Evolutionary conservation across 2,113 vertebrate species (phyloP).

Genomic region (Corythornis cristatus): DNA sequence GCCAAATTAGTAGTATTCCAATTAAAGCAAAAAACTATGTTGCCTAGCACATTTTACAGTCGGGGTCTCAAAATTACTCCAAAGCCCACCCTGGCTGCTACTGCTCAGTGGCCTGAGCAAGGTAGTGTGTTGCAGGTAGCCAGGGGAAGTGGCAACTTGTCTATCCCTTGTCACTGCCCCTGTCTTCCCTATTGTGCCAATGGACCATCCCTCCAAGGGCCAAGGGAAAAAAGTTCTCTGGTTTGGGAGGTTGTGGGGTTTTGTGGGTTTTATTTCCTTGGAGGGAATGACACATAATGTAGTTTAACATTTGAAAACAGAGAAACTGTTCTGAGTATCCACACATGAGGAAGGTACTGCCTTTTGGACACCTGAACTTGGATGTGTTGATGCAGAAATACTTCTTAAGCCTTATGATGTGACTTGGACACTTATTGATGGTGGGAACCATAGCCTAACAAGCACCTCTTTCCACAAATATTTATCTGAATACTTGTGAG

Average conservation of each 20-base stretch:
- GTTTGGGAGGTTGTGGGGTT: too few species aligned
- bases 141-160: neutral
- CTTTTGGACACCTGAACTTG: neutral
- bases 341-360: neutral
- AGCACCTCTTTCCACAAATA: neutral
- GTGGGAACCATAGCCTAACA: neutral
- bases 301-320: neutral
- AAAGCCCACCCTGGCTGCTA: neutral
- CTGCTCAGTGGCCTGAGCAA: neutral
- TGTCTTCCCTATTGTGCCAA: neutral
- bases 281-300: neutral
- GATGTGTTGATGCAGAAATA: neutral
- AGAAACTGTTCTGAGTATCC: neutral
- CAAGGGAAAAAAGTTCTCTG: neutral
- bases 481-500: neutral
- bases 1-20: neutral
- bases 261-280: neutral
- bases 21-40: neutral
- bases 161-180: neutral
- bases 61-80: neutral
- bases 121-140: accelerated
- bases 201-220: neutral
- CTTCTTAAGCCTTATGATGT: neutral
- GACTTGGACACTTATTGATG: neutral
- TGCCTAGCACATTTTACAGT: neutral